Base-by-base conservation (phyloP, 2,888 invertebrate species). In the Erynnis tages region DNA sequence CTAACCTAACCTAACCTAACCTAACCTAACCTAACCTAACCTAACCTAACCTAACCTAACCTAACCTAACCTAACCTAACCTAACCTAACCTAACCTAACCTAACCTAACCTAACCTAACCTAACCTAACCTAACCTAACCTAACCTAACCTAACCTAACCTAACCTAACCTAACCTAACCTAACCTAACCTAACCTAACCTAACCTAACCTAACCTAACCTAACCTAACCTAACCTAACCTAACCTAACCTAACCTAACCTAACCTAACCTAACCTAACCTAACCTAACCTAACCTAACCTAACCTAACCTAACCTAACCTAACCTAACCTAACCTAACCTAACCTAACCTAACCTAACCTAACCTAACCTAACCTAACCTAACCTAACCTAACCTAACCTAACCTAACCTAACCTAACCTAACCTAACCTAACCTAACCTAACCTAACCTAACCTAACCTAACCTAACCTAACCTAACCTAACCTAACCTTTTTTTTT, bases 231-330 rank as follows among this genome's bases (percentile, higher is more conserved):
- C 54, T 54, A 54, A 54, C 54, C 54, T 54, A 54, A 54, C 54
- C 50, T 52, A 50, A 54, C 50, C 58, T 58, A 60, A 56, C 53
- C 56, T 55, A 55, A 54, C 55, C 58, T 52, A 57, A 56, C 56
- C 55, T 56, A 57, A 53, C 53, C 54, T 54, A 55, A 56, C 58
- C 60, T 61, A 58, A 58, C 60, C 60, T 57, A 57, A 58, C 58
- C 58, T 61, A 56, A 57, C 57, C 58, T 57, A 61, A 58, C 60
- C 58, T 60, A 60, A 60, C 50, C 60, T 61, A 58, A 58, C 60
- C 60, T 57, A 57, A 58, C 58, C 58, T 61, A 56, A 57, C 57
- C 58, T 57, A 61, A 58, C 60, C 58, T 60, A n/a, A n/a, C n/a
- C n/a, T n/a, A n/a, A n/a, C n/a, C n/a, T n/a, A n/a, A n/a, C n/a